A percentile compares a stretch with the other conserved stretches of the same genome.
Conservation (phyloP, 1,140 invertebrate species). For the Trichoplusia ni region DNA sequence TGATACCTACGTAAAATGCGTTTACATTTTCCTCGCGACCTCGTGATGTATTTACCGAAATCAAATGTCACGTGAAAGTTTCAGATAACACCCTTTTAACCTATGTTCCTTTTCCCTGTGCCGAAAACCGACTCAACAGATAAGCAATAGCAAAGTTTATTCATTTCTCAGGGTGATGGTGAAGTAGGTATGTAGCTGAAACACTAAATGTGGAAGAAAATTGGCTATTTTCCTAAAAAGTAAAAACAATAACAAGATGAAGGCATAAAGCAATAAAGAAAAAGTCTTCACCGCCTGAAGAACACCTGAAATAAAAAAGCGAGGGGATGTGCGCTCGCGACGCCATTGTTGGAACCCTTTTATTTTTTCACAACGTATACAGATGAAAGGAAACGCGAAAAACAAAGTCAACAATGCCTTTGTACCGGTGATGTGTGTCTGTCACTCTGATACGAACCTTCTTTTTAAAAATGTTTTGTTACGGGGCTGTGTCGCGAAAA, state of each 20-base stretch:
- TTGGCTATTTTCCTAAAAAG: too few relatives aligned
- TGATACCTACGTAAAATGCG: too few relatives aligned
- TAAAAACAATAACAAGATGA: not conserved
- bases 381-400: constrained; percentile 31
- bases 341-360: constrained; percentile 34
- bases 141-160: too few relatives aligned
- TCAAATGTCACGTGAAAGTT: not conserved
- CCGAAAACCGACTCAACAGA: too few relatives aligned
- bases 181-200: too few relatives aligned
- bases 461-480: not conserved
- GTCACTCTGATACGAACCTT: not conserved
- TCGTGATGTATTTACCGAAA: not conserved
- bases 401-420: constrained; percentile 38
- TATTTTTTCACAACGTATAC: constrained; percentile 1
- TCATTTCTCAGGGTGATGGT: too few relatives aligned
- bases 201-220: too few relatives aligned
- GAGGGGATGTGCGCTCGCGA: not conserved
- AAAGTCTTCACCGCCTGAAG: not conserved
- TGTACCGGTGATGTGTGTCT: constrained; percentile 2
- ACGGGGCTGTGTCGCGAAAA: not conserved
- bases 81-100: too few relatives aligned
- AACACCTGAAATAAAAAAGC: constrained; percentile 9
- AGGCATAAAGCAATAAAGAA: not conserved
- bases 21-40: too few relatives aligned
- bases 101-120: too few relatives aligned